Base-by-base conservation (phyloP, 1,140 invertebrate genomes). In the Diprion similis region DNA sequence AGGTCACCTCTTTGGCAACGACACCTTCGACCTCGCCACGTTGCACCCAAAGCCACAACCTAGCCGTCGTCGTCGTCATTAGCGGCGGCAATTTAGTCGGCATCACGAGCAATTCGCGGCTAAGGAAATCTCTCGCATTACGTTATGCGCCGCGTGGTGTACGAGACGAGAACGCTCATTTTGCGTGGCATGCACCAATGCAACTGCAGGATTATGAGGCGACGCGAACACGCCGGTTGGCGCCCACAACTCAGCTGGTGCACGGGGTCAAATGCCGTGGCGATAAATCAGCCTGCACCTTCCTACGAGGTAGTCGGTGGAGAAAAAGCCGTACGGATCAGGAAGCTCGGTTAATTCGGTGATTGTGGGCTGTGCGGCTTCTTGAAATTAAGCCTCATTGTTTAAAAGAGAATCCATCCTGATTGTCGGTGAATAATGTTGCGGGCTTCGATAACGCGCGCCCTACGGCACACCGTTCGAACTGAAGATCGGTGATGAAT, bases 321-420 rank as follows among this genome's bases (percentile, higher is more conserved):
- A 59, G 24, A 37, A 37, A 37, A 37, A 37, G 24, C 24, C 24
- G 24, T 0, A 6, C 6, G 71, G 71, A 75, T 77, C 75, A 73
- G 73, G 66, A 77, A 74, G 67, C 72, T 68, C 37, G 45, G 75
- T 19, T 75, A 81, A 82, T 82, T 82, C 77, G 73, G 72, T 48
- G 75, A 81, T 82, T 82, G 79, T 81, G 66, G 70, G 71, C 76
- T 77, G 70, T 37, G 74, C 78, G 80, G 81, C 81, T 82, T 79
- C 81, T 81, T 81, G 78, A 80, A 81, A 83, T 82, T 82, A 82
- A 79, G 81, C 78, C 77, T 79, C 79, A 83, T 83, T 83, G 82
- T 83, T 83, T 83, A 83, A 81, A 75, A 75, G 76, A 80, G 82
- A 83, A 83, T 83, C 78, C 79, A 78, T 78, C 75, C 81, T 82